A percentile compares a stretch with the other conserved stretches of the same genome.
phyloP scores from a whole-genome alignment of 2,113 vertebrate species.

The Raja brachyura region DNA sequence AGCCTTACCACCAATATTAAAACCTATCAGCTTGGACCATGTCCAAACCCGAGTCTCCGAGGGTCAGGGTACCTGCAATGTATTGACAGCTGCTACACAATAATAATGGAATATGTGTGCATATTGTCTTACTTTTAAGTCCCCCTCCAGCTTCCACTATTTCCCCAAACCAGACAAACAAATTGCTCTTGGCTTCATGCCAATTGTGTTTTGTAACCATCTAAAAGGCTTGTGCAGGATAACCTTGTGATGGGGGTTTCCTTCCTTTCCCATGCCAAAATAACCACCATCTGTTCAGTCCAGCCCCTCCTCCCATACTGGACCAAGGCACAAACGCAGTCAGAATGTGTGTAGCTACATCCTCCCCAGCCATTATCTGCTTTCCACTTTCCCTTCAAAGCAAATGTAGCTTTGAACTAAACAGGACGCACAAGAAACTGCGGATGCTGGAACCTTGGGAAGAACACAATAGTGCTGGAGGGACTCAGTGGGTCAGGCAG shows the following conservation, averaged over 20 bases:
- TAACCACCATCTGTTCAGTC: not conserved
- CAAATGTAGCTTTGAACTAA: not conserved
- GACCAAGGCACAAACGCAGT: not conserved
- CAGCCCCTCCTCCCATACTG: not conserved
- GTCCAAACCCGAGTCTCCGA: not conserved
- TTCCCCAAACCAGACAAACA: not conserved
- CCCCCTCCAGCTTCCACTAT: not conserved
- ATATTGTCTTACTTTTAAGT: not conserved
- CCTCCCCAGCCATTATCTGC: not conserved
- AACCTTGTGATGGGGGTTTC: not conserved
- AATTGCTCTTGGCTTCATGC: not conserved
- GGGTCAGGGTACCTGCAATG: not conserved
- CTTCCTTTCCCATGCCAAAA: not conserved
- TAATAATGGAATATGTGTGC: not conserved
- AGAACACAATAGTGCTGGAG: too few relatives aligned
- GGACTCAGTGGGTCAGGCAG: too few relatives aligned
- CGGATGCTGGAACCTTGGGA: too few relatives aligned
- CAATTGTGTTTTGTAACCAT: not conserved
- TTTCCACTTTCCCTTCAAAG: not conserved
- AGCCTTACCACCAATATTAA: not conserved
- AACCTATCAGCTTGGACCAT: not conserved
- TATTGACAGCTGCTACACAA: not conserved
- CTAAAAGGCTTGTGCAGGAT: not conserved
- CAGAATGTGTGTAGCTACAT: not conserved
- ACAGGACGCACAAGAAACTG: not conserved